Evolutionary conservation across 1,140 invertebrate genomes (phyloP), one percentile per base, ranked within the genome.

Genomic region (Drosophila leontia): DNA sequence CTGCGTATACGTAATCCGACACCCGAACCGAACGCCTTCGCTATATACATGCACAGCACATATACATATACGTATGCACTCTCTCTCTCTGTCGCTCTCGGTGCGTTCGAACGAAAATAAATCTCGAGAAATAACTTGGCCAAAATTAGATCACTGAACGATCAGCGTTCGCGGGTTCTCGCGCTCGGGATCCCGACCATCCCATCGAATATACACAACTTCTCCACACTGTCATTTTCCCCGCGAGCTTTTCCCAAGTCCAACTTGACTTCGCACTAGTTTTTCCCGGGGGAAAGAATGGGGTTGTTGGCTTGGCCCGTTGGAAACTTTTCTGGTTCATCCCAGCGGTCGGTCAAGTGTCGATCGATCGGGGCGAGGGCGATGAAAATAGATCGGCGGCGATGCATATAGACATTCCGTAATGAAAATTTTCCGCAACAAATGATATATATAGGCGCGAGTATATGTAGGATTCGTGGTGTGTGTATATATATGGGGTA

Each of bases 1-100:
- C 70, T 64, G 68, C 79, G 86, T 78, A 80, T 87, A 87, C 80
- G 87, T 83, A 91, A 91, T 91, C 62, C 84, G 88, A 91, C 88
- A 91, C 88, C 88, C 88, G 88, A 85, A 72, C 67, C 67, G 67
- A 72, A 84, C 85, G 77, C 62, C 69, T 72, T 70, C 74, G 47
- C 75, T 70, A 50, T 87, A 60, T 68, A 75, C 69, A 64, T 80
- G 57, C 60, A 62, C 45, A 41, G n/a, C 42, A n/a, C 35, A 35
- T 39, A 62, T 48, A 82, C 45, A 55, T 39, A 15, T 39, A 39
- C 37, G 15, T 39, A 42, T 29, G 15, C 45, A 55, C 23, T 45
- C 45, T 58, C 23, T 32, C 17, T 58, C 61, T 64, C 72, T 68
- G 13, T 56, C 34, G 53, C 35, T 78, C 19, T 53, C 55, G 35